phyloP scores from a whole-genome alignment of 2,797 vertebrate genomes.

The Tapirus indicus region DNA sequence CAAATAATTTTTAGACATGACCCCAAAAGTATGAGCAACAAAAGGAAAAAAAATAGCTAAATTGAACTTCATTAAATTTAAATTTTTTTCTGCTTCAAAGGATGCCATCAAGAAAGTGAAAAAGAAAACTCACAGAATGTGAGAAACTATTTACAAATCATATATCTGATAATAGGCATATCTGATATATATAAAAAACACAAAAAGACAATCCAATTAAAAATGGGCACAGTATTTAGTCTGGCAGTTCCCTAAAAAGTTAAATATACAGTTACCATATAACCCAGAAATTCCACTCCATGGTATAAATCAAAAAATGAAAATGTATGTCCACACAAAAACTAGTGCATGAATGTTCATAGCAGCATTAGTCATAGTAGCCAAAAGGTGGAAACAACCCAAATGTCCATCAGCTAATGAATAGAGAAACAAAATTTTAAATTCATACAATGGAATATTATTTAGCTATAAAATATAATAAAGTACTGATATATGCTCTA shows the following conservation, averaged over 20 bases:
- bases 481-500: neutral
- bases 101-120: neutral
- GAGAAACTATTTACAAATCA: neutral
- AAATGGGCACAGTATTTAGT: neutral
- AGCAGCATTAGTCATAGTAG: neutral
- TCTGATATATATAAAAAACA: neutral
- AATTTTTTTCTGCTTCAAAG: neutral
- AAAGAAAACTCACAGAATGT: neutral
- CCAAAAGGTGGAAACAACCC: neutral
- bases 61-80: neutral
- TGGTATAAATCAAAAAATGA: neutral
- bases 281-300: neutral
- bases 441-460: neutral
- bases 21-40: neutral
- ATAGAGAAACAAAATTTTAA: neutral
- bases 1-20: neutral
- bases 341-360: neutral
- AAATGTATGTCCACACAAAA: neutral
- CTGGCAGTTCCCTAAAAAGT: neutral
- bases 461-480: neutral
- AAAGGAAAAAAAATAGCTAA: neutral
- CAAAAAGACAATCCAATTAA: neutral
- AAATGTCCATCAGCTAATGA: neutral
- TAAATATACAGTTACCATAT: neutral
- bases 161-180: neutral